Base-by-base conservation (phyloP, 2,797 vertebrate genomes). In the Epinephelus coioides region DNA sequence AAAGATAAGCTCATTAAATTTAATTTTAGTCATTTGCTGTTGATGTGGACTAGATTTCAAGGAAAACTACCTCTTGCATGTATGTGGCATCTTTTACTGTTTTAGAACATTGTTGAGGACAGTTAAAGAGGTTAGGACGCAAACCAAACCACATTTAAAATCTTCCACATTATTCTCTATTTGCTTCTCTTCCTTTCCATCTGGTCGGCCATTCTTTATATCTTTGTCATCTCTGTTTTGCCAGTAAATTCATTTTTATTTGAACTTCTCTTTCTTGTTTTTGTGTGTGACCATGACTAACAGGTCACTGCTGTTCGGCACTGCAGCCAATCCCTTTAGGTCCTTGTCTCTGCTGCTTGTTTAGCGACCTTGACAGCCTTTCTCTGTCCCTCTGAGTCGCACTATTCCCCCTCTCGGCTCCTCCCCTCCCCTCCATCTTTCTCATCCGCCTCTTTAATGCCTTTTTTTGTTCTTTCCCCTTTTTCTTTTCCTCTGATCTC, bases 301-400 rank as follows among this genome's bases (percentile, higher is more conserved):
- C 90, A 86, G 92, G 93, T 92, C 90, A 89, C 85, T 90, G 88
- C 88, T 91, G 92, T 75, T 87, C 84, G 71, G 86, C 89, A 8
- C 86, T 90, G 90, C 89, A 88, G 90, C 89, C 89, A 91, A 90
- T 93, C 91, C 93, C 92, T 93, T 89, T 76, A 93, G 92, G 91
- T 92, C 89, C 87, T 88, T 80, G 76, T 91, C 86, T 86, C 89
- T 84, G 86, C 91, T 79, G 88, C 91, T 91, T 91, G 92, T 92
- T 92, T 93, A 88, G 93, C 72, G 90, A 93, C 92, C 93, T 94
- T 94, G 92, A 92, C 92, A 92, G 91, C 80, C 86, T 89, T 76
- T 83, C 86, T 79, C 81, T 86, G 84, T 92, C 90, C 89, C 90
- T 89, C 72, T 76, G 86, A 92, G 86, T 89, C 73, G 76, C 78